Conservation (phyloP, 2,888 invertebrate genomes). For the Siphonodentalium dalli region DNA sequence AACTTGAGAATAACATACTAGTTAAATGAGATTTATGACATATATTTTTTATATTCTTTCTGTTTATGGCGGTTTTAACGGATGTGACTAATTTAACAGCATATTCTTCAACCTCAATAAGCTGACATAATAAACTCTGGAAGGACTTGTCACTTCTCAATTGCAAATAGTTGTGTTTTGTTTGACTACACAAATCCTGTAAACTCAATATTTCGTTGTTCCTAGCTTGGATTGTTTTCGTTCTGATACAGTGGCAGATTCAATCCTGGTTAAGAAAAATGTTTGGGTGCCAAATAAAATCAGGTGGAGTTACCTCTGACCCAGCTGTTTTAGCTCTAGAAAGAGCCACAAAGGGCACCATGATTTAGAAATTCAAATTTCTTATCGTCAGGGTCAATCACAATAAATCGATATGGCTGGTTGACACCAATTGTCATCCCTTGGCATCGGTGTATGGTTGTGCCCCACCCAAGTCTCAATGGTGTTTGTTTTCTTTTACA, state of each 20-base stretch:
- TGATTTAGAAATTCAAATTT: constrained; percentile 28
- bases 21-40: no score
- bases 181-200: no score
- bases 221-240: constrained; percentile 19
- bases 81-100: no score
- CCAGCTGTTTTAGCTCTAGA: constrained; percentile 29
- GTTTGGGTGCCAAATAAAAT: constrained; percentile 31
- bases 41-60: no score
- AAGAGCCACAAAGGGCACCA: constrained; percentile 31
- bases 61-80: no score
- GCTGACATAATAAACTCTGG: no score
- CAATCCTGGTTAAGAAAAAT: constrained; percentile 26
- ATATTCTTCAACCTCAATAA: no score
- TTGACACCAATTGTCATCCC: constrained; percentile 27
- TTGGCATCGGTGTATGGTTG: constrained; percentile 28
- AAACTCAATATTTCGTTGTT: constrained; percentile 14
- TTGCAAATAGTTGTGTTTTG: no score
- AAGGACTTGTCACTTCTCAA: no score
- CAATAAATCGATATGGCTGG: constrained; percentile 10
- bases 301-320: constrained; percentile 4
- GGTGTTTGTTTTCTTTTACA: constrained; percentile 24
- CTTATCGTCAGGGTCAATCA: constrained; percentile 19
- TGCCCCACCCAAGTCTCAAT: constrained; percentile 27
- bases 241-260: constrained; percentile 22
- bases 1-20: no score